A percentile compares a stretch with the other conserved stretches of the same genome.
phyloP scores from a whole-genome alignment of 2,797 vertebrate genomes.

The Melanotaenia pygmaea region DNA sequence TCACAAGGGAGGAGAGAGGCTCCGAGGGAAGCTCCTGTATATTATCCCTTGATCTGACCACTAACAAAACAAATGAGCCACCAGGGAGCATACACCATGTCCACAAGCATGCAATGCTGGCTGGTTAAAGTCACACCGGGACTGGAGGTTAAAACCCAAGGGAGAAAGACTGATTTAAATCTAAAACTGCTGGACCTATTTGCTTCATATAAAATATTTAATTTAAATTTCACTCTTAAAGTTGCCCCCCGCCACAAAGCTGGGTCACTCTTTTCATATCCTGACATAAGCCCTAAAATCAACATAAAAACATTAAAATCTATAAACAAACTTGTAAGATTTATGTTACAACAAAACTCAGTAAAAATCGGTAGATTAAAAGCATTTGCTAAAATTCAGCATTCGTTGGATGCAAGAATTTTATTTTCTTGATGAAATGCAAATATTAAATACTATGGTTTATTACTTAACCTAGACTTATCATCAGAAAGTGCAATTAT shows the following conservation, averaged over 20 bases:
- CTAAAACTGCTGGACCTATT: slow-evolving; percentile 16
- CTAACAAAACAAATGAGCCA: slow-evolving; percentile 81
- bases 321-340: neutral
- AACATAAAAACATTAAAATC: neutral
- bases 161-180: slow-evolving; percentile 32
- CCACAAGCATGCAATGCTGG: slow-evolving; percentile 50
- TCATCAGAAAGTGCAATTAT: slow-evolving; percentile 60
- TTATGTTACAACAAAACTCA: slow-evolving; percentile 2
- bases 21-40: slow-evolving; percentile 68
- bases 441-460: slow-evolving; percentile 26
- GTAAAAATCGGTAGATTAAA: neutral
- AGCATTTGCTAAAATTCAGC: neutral
- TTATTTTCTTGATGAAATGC: slow-evolving; percentile 17
- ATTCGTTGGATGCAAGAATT: slow-evolving; percentile 1
- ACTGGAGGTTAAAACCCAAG: slow-evolving; percentile 20
- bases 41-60: slow-evolving; percentile 80
- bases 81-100: slow-evolving; percentile 61
- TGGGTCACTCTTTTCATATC: neutral
- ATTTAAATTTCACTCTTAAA: neutral
- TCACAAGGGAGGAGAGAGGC: slow-evolving; percentile 69
- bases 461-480: slow-evolving; percentile 57
- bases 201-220: neutral
- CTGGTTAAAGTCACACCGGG: slow-evolving; percentile 35
- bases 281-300: neutral
- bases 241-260: too few relatives aligned